Evolutionary conservation across 1,140 invertebrate genomes (phyloP).

Genomic region (Venturia canescens): DNA sequence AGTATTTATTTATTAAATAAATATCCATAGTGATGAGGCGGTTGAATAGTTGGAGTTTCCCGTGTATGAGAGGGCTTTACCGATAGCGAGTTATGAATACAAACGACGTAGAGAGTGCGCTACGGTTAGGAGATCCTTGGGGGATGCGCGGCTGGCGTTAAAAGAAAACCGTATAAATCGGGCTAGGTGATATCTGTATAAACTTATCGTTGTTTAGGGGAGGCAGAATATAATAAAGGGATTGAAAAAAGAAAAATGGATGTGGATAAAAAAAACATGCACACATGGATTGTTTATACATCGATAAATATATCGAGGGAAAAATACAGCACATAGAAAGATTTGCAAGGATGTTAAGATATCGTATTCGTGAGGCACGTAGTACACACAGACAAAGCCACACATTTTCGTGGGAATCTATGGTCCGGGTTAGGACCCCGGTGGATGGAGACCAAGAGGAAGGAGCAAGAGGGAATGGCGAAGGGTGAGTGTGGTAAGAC

Average conservation of each 20-base stretch:
- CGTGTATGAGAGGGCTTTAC: constrained; percentile 10
- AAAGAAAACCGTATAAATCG: not conserved
- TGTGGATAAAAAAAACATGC: not conserved
- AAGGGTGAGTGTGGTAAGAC: constrained; percentile 5
- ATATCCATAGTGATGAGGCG: not conserved
- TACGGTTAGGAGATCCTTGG: not conserved
- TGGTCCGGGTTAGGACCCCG: not conserved
- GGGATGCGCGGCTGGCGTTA: constrained; percentile 2
- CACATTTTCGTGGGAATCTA: not conserved
- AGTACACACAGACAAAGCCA: not conserved
- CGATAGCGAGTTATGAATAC: constrained; percentile 27
- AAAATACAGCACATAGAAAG: not conserved
- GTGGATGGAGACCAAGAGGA: not conserved
- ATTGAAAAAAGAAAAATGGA: not conserved
- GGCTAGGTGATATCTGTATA: not conserved
- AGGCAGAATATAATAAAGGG: not conserved
- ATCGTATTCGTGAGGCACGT: not conserved
- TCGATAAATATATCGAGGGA: not conserved
- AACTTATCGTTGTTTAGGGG: not conserved
- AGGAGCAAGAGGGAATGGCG: not conserved
- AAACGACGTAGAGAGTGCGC: not conserved
- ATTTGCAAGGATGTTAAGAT: not conserved
- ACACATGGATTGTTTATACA: not conserved
- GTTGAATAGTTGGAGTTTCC: not conserved
- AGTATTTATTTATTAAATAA: constrained; percentile 7